phyloP scores from a whole-genome alignment of 2,888 invertebrate genomes.

The Tachina grossa region DNA sequence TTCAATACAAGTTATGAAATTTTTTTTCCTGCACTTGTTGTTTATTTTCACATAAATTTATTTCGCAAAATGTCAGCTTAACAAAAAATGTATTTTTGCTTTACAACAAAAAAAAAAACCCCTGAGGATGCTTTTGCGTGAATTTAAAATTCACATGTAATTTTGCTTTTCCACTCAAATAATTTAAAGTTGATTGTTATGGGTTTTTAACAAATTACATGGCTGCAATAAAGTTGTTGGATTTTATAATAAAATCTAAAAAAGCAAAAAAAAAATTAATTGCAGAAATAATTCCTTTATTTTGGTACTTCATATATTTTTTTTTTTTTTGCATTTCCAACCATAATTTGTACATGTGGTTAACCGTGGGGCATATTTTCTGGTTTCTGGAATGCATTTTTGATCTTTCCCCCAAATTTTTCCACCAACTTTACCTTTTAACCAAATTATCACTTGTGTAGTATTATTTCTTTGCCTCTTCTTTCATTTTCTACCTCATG shows the following conservation, averaged over 20 bases:
- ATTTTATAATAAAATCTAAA: constrained; percentile 29
- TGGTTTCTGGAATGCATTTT: constrained; percentile 48
- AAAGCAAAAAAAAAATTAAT: background rate
- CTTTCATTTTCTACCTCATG: background rate
- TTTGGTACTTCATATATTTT: background rate
- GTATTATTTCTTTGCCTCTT: background rate
- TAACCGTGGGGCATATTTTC: constrained; percentile 61
- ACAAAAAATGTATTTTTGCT: background rate
- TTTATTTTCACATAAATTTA: constrained; percentile 10
- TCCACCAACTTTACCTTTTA: constrained; percentile 25
- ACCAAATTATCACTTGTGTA: constrained; percentile 67
- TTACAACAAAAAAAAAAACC: background rate
- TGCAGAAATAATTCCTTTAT: constrained; percentile 11
- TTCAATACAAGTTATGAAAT: background rate
- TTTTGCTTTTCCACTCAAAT: constrained; percentile 26
- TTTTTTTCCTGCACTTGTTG: background rate
- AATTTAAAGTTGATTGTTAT: constrained; percentile 45
- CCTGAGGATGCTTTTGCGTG: constrained; percentile 13
- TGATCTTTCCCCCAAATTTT: constrained; percentile 27
- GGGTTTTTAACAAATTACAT: constrained; percentile 65
- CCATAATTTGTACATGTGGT: constrained; percentile 61
- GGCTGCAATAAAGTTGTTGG: constrained; percentile 29
- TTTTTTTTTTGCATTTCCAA: background rate
- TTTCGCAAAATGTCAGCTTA: constrained; percentile 4
- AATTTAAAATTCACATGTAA: constrained; percentile 49